Evolutionary conservation across 2,888 invertebrate species (phyloP), one percentile per base, ranked within the genome.

Genomic region (Trisateles emortualis): DNA sequence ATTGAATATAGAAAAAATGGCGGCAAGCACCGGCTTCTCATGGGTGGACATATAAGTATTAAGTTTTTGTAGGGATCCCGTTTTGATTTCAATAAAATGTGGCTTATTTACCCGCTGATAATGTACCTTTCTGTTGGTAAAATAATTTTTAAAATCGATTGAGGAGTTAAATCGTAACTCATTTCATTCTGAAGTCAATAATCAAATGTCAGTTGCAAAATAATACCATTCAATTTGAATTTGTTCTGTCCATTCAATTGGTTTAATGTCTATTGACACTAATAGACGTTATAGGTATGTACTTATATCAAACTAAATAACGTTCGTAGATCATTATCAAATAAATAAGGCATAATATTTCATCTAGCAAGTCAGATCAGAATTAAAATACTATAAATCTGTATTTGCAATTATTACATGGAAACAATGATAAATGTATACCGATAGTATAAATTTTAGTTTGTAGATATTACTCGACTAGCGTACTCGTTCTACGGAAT

Each of bases 241-340:
- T 50, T 26, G 17, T 19, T 14, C 8, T 35, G 42, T 16, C 16
- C 46, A 5, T 14, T 6, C 16, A 6, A 50, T 41, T 50, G 33
- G 60, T 60, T 47, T 14, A 60, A 26, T 45, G 14, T 9, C 39
- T 26, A 66, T 53, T 60, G 49, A 57, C 49, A 69, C 30, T 42
- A 38, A 43, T 52, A 47, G 43, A 40, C 29, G 13, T 11, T 9
- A n/a, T n/a, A n/a, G n/a, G n/a, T n/a, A n/a, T n/a, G n/a, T 42
- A 52, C 17, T 49, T 40, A 42, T 9, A 65, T 57, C 51, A 33
- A 53, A 54, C 42, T 54, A 38, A 52, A 70, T 24, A 30, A 49
- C 44, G 49, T 11, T 30, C 16, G 38, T 52, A 52, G 47, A 70
- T 70, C 40, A 43, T 8, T 45, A 60, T 50, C 3, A n/a, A 50